Conservation (phyloP, 2,888 invertebrate species). For the Caenorhabditis japonica region DNA sequence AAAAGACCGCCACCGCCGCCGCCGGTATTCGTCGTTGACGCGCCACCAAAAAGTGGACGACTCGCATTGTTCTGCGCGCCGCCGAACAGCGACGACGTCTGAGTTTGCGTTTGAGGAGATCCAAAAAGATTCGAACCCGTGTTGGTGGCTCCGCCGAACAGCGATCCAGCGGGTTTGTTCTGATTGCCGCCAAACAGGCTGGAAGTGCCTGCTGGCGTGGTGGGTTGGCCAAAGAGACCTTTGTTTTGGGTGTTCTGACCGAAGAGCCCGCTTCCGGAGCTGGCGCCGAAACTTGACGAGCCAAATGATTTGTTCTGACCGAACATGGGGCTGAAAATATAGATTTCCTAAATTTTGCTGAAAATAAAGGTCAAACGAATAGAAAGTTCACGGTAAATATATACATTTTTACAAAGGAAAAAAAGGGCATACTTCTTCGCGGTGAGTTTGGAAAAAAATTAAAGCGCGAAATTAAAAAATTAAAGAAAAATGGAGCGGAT, state of each 20-base stretch:
- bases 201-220: not conserved
- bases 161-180: conserved; percentile 47
- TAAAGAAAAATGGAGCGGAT: not conserved
- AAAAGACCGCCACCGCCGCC: conserved; percentile 34
- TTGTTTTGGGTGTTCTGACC: conserved; percentile 46
- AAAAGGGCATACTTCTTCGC: conserved; percentile 1
- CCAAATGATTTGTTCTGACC: conserved; percentile 55
- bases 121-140: conserved; percentile 33
- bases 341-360: too few relatives aligned
- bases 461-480: conserved; percentile 1
- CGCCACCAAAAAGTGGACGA: conserved; percentile 45
- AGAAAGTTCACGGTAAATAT: not conserved
- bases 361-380: not conserved
- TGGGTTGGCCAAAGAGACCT: conserved; percentile 33
- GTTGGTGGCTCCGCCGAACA: conserved; percentile 35
- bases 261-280: conserved; percentile 27
- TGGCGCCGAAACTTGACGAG: conserved; percentile 35
- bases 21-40: conserved; percentile 12
- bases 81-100: conserved; percentile 47
- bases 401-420: not conserved
- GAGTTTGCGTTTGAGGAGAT: conserved; percentile 43
- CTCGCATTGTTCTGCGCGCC: conserved; percentile 36
- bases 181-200: conserved; percentile 34
- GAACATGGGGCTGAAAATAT: conserved; percentile 43
- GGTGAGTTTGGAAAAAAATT: not conserved